Evolutionary conservation across 2,797 vertebrate genomes (phyloP).

Genomic region (Australoheros facetus): DNA sequence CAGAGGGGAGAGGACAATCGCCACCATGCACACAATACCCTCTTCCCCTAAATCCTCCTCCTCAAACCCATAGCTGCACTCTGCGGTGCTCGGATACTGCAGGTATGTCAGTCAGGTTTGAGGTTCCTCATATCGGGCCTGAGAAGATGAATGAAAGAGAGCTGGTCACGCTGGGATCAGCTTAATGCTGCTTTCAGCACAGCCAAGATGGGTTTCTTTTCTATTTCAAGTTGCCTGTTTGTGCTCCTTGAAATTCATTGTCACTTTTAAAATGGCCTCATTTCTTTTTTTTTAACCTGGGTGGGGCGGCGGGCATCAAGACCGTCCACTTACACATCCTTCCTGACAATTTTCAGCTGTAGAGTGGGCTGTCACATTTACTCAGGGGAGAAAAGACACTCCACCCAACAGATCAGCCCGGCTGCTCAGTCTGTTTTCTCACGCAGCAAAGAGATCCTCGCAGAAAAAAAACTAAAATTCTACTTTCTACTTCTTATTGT

Average conservation of each 20-base stretch:
- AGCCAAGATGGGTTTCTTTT: neutral
- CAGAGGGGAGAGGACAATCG: neutral
- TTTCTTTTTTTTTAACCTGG: neutral
- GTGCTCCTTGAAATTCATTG: neutral
- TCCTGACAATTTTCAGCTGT: too few species aligned
- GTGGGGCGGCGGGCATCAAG: too few species aligned
- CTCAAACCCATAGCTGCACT: constrained; percentile 8
- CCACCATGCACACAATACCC: neutral
- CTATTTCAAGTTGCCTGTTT: neutral
- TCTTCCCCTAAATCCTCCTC: neutral
- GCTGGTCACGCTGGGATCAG: neutral
- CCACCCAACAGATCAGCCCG: too few species aligned
- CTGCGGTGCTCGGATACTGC: constrained; percentile 13
- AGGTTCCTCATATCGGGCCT: neutral
- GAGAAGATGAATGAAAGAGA: neutral
- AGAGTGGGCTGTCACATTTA: too few species aligned
- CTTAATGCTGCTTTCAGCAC: neutral
- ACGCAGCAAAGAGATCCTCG: too few species aligned
- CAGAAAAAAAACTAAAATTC: too few species aligned
- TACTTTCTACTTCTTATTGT: too few species aligned
- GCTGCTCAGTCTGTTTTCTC: too few species aligned
- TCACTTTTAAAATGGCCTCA: neutral
- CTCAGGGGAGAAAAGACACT: too few species aligned
- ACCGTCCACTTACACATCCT: too few species aligned
- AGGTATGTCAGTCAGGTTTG: constrained; percentile 21